Conservation (phyloP, 2,888 invertebrate species). For the Galeruca laticollis region DNA sequence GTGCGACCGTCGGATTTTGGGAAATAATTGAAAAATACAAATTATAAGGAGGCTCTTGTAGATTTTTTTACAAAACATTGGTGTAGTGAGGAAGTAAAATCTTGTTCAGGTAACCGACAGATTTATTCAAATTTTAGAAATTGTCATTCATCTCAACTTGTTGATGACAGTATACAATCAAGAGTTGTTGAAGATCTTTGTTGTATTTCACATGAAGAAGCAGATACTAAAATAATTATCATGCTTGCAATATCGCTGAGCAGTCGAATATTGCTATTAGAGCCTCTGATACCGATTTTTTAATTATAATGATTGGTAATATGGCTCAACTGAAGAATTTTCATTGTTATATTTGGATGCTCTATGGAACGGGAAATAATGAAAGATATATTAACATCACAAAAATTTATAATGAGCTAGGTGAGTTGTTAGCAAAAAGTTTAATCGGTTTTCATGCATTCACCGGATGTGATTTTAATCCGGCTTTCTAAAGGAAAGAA, state of each 20-base stretch:
- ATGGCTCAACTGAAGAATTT: no score
- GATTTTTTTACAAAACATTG: conserved; percentile 53
- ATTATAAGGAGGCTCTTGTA: conserved; percentile 48
- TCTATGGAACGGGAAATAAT: no score
- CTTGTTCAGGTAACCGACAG: conserved; percentile 23
- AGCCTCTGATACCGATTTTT: no score
- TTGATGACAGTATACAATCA: conserved; percentile 22
- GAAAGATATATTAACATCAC: no score
- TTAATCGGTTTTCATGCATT: no score
- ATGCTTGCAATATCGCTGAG: conserved; percentile 44
- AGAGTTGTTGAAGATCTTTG: conserved; percentile 15
- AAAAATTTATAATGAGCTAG: no score
- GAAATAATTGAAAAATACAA: conserved; percentile 44
- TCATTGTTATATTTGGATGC: no score
- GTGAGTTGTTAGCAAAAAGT: no score
- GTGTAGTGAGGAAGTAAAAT: conserved; percentile 47
- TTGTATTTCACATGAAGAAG: no score
- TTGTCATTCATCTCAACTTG: not conserved
- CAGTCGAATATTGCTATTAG: conserved; percentile 43
- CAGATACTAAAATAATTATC: conserved; percentile 36
- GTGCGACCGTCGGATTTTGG: conserved; percentile 38
- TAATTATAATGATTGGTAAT: no score
- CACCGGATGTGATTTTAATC: no score
- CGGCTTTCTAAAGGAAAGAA: no score
- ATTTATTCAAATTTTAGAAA: conserved; percentile 6